These are phyloP conservation scores for Drepana arcuata DNA, from an alignment of 1,140 invertebrate genomes.

Conservation along the genomic window DNA sequence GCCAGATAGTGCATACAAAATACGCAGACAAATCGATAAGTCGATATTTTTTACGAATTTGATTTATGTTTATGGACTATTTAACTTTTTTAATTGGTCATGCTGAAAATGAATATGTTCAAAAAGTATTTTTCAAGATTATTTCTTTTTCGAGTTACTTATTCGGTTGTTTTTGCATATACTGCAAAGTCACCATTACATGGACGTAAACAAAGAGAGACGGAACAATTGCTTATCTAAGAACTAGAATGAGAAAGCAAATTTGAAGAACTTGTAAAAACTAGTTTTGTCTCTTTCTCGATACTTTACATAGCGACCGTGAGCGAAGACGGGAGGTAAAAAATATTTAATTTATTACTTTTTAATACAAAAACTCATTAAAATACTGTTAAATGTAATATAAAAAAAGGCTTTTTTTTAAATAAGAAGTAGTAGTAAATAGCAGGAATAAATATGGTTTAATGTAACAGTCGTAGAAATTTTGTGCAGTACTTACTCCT, in stretches of 20 bases:
- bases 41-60: conserved; percentile 6
- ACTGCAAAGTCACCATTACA: conserved; percentile 48
- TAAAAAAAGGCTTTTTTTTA: no score
- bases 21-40: conserved; percentile 34
- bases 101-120: not conserved
- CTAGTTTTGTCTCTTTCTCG: conserved; percentile 39
- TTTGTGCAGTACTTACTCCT: no score
- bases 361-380: no score
- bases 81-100: not conserved
- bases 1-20: conserved; percentile 50
- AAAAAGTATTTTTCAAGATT: not conserved
- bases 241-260: conserved; percentile 33
- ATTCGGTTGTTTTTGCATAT: conserved; percentile 26
- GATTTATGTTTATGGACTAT: conserved; percentile 5
- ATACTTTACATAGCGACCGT: conserved; percentile 26
- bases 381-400: no score
- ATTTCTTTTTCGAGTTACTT: not conserved
- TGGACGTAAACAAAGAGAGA: conserved; percentile 64
- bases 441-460: no score
- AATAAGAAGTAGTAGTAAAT: no score
- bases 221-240: conserved; percentile 42
- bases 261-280: conserved; percentile 25
- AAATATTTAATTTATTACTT: conserved; percentile 12
- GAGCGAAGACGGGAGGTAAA: conserved; percentile 34
- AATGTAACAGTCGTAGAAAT: no score